Evolutionary conservation across 2,888 invertebrate genomes (phyloP), one percentile per base, ranked within the genome.

Genomic region (Caenorhabditis sp.): DNA sequence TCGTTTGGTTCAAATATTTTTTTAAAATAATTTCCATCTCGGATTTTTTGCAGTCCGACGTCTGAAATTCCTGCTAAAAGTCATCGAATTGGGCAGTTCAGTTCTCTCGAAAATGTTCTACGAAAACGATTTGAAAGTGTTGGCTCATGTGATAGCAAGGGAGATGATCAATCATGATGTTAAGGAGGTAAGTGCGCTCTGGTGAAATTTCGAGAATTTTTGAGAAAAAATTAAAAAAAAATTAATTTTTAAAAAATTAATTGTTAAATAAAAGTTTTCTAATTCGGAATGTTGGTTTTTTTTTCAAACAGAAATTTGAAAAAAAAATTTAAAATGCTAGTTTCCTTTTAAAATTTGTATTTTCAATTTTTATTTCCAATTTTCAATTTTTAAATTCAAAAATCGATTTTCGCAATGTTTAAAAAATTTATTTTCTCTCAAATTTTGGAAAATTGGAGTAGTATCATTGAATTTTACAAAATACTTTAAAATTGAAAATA

Each of bases 121-220:
- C 58, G 77, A 68, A 5, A 87, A 85, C 47, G 87, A 87, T 60
- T 35, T 87, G 47, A 55, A 55, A 60, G 85, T 84, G 1, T 70
- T 85, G 51, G 70, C 77, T 1, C 77, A 79, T 47, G 74, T 85
- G 11, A 44, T 85, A 8, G 74, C 71, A 4, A 28, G 85, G 37
- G 84, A 83, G 18, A 47, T 70, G 20, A 80, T 84, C n/a, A 77
- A 85, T 70, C 56, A 67, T 32, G 64, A 71, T n/a, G 64, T 69
- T n/a, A 37, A 74, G 20, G 47, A 74, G 70, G 85, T 83, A 32
- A 24, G 58, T 62, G 47, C 47, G n/a, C n/a, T n/a, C n/a, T n/a
- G n/a, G 32, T 4, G 32, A 32, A 32, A 32, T 32, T 32, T 32
- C 5, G 9, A 32, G 9, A 32, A 6, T 32, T 32, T 32, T 32